Percentiles rank a stretch among this genome's conserved stretches.
Evolutionary conservation across 2,797 vertebrate genomes (phyloP).

Genomic region (Microctenopoma stevenorrisi): DNA sequence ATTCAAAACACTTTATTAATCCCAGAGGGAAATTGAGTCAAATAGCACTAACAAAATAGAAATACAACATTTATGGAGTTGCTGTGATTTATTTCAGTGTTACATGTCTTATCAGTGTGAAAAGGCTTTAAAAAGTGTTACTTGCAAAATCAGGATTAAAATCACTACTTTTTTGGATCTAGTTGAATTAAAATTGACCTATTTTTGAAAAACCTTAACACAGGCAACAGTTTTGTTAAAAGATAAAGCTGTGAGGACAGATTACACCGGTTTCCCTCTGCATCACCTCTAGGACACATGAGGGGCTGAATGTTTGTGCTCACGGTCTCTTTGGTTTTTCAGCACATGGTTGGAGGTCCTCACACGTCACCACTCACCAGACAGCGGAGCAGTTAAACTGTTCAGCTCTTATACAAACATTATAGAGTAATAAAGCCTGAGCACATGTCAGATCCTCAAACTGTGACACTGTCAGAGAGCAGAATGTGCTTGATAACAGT

Average conservation of each 20-base stretch:
- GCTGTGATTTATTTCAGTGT: neutral
- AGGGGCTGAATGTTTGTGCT: neutral
- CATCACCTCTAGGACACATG: no score
- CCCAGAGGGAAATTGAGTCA: no score
- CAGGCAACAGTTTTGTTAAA: no score
- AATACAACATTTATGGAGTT: neutral
- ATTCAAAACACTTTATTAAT: no score
- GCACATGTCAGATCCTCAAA: slow-evolving; percentile 1
- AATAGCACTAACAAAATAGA: no score
- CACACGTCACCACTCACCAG: neutral
- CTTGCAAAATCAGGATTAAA: no score
- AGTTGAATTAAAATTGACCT: no score
- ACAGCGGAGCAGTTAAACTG: neutral
- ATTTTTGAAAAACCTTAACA: neutral
- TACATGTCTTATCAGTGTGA: neutral
- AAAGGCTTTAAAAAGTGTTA: no score
- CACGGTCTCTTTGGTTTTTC: no score
- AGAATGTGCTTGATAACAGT: slow-evolving; percentile 21
- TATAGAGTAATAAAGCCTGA: neutral
- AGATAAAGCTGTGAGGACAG: no score
- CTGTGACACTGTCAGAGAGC: slow-evolving; percentile 1
- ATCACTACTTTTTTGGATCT: no score
- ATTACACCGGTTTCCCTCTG: no score
- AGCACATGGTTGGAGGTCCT: neutral
- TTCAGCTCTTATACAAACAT: slow-evolving; percentile 13